Conservation (phyloP, 23 tunicate genomes). For the Styela clava region DNA sequence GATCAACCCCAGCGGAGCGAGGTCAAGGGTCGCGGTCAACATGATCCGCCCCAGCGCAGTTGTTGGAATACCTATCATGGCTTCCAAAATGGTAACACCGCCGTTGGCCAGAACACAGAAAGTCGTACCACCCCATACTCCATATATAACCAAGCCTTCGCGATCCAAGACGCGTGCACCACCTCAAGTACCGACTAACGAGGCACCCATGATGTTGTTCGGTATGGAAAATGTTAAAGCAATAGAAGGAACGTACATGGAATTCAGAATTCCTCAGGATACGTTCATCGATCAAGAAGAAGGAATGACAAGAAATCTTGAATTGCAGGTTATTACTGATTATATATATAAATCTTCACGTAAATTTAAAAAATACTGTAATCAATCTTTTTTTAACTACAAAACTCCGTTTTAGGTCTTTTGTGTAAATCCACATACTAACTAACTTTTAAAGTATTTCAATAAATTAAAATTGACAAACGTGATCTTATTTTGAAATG, state of each 20-base stretch:
- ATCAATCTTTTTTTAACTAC: too few species aligned
- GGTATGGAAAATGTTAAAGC: conserved; percentile 49
- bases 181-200: neutral
- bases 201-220: conserved; percentile 32
- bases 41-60: neutral
- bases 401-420: too few species aligned
- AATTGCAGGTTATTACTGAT: neutral
- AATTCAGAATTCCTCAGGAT: conserved; percentile 34
- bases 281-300: conserved; percentile 51
- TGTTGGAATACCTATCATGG: neutral
- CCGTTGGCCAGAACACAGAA: neutral
- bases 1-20: neutral
- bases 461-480: too few species aligned
- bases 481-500: too few species aligned
- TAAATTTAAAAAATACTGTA: too few species aligned
- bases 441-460: too few species aligned
- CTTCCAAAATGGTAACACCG: neutral
- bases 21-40: neutral
- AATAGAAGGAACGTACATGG: conserved; percentile 47
- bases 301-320: conserved; percentile 34
- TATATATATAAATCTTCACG: neutral
- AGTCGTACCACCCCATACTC: neutral
- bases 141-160: neutral
- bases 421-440: too few species aligned
- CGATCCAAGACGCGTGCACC: neutral